Evolutionary conservation across 1,140 invertebrate genomes (phyloP).

Genomic region (Formica selysi): DNA sequence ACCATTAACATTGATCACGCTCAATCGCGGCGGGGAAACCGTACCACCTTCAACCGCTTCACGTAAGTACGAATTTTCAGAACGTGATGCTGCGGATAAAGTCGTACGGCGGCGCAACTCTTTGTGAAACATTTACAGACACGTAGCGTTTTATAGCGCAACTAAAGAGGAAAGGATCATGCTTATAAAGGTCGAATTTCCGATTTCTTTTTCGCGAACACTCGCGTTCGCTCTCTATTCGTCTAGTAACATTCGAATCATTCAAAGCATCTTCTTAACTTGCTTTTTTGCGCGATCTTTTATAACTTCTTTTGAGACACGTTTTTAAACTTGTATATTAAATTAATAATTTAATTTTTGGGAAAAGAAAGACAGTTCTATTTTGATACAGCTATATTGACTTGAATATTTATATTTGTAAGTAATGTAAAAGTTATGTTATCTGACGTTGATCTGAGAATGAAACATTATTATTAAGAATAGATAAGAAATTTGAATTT

Average conservation of each 20-base stretch:
- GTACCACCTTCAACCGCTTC: constrained; percentile 63
- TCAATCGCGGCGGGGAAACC: constrained; percentile 68
- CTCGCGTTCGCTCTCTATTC: background rate
- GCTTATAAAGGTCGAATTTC: constrained; percentile 50
- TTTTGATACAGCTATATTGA: background rate
- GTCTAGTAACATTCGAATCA: too few species aligned
- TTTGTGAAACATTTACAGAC: constrained; percentile 57
- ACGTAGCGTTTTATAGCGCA: constrained; percentile 6
- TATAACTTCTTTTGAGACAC: background rate
- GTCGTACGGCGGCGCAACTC: constrained; percentile 45
- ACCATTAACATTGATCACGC: constrained; percentile 85
- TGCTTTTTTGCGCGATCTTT: background rate
- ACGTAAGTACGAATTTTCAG: constrained; percentile 69
- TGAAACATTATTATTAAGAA: background rate
- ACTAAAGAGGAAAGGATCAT: constrained; percentile 45
- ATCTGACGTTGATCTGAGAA: too few species aligned
- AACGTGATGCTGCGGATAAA: constrained; percentile 61
- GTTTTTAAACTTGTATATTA: background rate
- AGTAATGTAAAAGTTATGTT: too few species aligned
- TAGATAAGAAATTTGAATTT: background rate
- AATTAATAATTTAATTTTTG: background rate
- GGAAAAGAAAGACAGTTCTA: background rate
- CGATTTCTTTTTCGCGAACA: constrained; percentile 26
- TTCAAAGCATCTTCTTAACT: background rate
- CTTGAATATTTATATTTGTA: background rate